phyloP scores from a whole-genome alignment of 2,797 vertebrate genomes.

The Hoplostethus atlanticus region DNA sequence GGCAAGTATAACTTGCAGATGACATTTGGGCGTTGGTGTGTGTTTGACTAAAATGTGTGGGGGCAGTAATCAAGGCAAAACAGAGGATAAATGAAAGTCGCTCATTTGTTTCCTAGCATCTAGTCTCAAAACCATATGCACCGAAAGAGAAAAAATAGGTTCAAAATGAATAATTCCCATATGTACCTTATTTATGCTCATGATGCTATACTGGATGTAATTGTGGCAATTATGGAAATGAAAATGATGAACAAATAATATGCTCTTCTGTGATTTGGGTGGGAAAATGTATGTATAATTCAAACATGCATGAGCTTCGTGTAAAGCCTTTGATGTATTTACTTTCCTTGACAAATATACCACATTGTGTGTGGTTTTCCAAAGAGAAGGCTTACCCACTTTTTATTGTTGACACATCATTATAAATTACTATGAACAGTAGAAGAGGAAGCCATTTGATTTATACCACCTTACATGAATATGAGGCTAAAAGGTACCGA shows the following conservation, averaged over 20 bases:
- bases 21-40: constrained; percentile 57
- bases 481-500: not conserved
- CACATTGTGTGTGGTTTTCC: not conserved
- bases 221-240: no score
- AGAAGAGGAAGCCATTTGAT: not conserved
- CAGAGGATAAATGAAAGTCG: constrained; percentile 56
- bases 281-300: no score
- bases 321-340: constrained; percentile 43
- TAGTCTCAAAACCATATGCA: constrained; percentile 46
- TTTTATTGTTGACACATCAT: not conserved
- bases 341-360: constrained; percentile 37
- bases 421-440: not conserved
- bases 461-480: not conserved
- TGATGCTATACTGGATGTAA: no score
- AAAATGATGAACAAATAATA: no score
- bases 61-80: constrained; percentile 68
- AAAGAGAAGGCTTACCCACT: not conserved
- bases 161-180: constrained; percentile 46
- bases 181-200: not conserved
- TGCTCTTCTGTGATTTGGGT: no score
- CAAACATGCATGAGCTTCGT: constrained; percentile 9
- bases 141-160: constrained; percentile 27
- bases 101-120: constrained; percentile 24
- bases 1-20: constrained; percentile 65
- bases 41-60: constrained; percentile 65